phyloP scores from a whole-genome alignment of 2,113 vertebrate species.

The Pachycephala philippinensis region DNA sequence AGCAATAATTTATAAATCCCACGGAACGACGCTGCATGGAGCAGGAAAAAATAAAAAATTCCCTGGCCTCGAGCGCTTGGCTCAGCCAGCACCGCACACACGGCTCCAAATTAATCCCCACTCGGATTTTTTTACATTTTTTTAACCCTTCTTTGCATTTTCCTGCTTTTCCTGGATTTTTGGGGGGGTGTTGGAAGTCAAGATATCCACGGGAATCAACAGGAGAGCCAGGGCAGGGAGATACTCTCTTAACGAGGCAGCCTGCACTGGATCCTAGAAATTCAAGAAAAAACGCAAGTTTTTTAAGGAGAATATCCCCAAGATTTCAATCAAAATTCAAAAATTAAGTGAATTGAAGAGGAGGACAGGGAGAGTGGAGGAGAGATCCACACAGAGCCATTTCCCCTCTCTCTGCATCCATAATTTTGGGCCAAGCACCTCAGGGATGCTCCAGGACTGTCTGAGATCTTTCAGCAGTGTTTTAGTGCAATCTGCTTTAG shows the following conservation, averaged over 20 bases:
- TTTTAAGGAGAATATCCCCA: background rate
- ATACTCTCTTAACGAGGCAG: background rate
- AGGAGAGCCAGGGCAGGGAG: background rate
- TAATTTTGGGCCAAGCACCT: background rate
- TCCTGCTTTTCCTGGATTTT: background rate
- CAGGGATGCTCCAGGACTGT: background rate
- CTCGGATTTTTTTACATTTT: rapidly evolving
- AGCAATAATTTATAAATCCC: background rate
- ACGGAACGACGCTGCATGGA: background rate
- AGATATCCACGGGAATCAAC: background rate
- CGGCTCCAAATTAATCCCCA: background rate
- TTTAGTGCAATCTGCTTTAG: background rate
- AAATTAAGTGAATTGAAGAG: background rate
- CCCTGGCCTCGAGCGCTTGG: background rate
- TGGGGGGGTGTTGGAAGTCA: rapidly evolving
- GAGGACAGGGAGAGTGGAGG: rapidly evolving
- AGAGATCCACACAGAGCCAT: background rate
- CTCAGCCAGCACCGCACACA: background rate
- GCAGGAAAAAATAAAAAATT: background rate
- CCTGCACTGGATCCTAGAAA: background rate
- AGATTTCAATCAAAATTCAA: background rate
- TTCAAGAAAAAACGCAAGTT: background rate
- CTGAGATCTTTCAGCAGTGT: background rate
- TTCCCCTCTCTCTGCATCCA: background rate
- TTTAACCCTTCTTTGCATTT: background rate